Percentiles rank a stretch among this genome's conserved stretches.
phyloP scores from a whole-genome alignment of 2,888 invertebrate species.

The Ectemnius cavifrons region DNA sequence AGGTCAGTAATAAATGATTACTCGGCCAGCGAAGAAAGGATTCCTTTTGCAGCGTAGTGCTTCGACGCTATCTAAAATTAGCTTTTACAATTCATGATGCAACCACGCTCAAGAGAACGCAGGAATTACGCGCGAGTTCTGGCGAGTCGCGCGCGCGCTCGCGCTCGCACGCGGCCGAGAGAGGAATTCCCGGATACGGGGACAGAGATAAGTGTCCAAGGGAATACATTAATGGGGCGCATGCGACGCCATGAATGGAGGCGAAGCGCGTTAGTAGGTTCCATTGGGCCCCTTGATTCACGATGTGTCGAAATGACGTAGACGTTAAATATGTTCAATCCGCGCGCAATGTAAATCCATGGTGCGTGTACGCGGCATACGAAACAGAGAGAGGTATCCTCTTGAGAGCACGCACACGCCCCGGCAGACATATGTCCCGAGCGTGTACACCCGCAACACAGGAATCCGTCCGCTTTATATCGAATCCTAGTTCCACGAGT shows the following conservation, averaged over 20 bases:
- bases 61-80: too few species aligned
- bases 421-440: too few species aligned
- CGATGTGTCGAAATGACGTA: slow-evolving; percentile 53
- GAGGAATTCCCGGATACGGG: slow-evolving; percentile 37
- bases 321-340: slow-evolving; percentile 51
- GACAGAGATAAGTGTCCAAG: slow-evolving; percentile 36
- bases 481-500: too few species aligned
- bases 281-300: slow-evolving; percentile 50
- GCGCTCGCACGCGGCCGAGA: not conserved
- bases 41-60: too few species aligned
- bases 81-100: not conserved
- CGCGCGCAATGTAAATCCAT: slow-evolving; percentile 53
- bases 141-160: not conserved
- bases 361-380: slow-evolving; percentile 26
- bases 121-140: not conserved
- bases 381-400: not conserved
- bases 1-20: too few species aligned
- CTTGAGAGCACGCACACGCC: too few species aligned
- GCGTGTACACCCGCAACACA: too few species aligned
- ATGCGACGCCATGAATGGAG: slow-evolving; percentile 46
- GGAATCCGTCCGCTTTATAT: too few species aligned
- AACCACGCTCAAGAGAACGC: slow-evolving; percentile 1
- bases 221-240: slow-evolving; percentile 46
- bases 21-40: too few species aligned
- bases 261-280: slow-evolving; percentile 33